These are phyloP conservation scores for Gallinago undulata DNA, from an alignment of 2,113 vertebrate genomes.

Conservation along the genomic window DNA sequence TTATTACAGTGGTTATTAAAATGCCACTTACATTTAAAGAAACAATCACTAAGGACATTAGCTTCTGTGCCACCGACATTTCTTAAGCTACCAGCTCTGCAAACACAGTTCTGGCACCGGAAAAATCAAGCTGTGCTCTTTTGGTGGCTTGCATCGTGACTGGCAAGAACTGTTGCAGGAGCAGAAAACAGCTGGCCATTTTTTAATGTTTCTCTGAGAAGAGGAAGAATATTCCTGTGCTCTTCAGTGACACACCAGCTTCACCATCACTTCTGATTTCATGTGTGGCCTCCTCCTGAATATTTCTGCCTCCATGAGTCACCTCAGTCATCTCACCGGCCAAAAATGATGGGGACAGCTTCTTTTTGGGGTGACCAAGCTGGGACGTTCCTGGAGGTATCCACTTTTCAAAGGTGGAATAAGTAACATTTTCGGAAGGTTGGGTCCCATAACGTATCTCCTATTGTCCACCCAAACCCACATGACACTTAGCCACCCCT, in stretches of 20 bases:
- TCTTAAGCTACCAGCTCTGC: not conserved
- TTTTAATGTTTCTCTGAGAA: not conserved
- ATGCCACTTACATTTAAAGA: not conserved
- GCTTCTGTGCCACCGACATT: not conserved
- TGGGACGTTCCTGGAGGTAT: not conserved
- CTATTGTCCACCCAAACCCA: not conserved
- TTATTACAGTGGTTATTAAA: not conserved
- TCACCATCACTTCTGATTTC: not conserved
- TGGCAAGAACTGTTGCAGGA: not conserved
- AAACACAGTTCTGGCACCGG: not conserved
- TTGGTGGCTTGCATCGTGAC: not conserved
- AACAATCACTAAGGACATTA: not conserved
- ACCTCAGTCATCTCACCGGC: not conserved
- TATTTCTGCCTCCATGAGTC: not conserved
- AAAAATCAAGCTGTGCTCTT: not conserved
- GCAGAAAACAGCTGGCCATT: not conserved
- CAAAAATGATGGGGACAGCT: not conserved
- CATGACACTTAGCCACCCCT: not conserved
- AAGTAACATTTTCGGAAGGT: not conserved
- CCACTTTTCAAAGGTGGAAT: not conserved
- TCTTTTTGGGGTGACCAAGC: not conserved
- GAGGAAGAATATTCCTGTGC: not conserved
- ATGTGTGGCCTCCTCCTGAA: fast-evolving
- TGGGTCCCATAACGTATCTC: not conserved
- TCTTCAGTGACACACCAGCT: not conserved